A percentile compares a stretch with the other conserved stretches of the same genome.
phyloP scores from a whole-genome alignment of 2,888 invertebrate genomes.

The Cetonia aurata region DNA sequence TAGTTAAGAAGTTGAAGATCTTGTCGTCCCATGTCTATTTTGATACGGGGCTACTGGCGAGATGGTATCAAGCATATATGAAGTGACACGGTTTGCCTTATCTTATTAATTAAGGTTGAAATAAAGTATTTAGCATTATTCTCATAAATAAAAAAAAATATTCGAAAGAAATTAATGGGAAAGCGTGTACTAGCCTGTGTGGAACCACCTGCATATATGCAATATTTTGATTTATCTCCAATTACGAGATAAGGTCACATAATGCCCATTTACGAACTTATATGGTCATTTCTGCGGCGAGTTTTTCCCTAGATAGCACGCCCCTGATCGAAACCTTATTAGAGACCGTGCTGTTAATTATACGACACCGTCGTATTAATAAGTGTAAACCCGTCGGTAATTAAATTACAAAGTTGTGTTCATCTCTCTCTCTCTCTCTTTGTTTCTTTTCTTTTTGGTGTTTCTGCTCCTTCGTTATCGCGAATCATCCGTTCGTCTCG shows the following conservation, averaged over 20 bases:
- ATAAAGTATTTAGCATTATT: too few species aligned
- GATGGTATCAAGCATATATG: too few species aligned
- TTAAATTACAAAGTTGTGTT: constrained; percentile 39
- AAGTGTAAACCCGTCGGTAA: constrained; percentile 43
- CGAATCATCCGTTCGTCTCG: neutral
- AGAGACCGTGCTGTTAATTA: constrained; percentile 39
- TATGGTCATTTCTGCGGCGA: constrained; percentile 25
- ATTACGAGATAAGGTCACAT: constrained; percentile 28
- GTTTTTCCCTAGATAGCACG: constrained; percentile 35
- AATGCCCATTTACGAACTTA: constrained; percentile 24
- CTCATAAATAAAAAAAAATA: too few species aligned
- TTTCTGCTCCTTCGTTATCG: constrained; percentile 9
- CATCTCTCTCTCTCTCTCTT: constrained; percentile 7
- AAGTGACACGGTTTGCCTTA: too few species aligned
- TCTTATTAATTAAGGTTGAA: too few species aligned
- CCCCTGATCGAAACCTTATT: constrained; percentile 43
- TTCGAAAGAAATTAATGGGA: too few species aligned
- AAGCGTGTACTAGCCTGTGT: neutral
- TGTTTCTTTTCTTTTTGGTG: neutral
- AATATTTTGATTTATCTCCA: constrained; percentile 30
- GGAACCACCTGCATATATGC: neutral
- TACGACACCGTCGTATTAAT: constrained; percentile 40
- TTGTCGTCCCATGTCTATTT: too few species aligned
- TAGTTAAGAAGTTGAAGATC: too few species aligned
- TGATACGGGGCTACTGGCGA: too few species aligned